These are phyloP conservation scores for Chrysina gloriosa DNA, from an alignment of 2,888 invertebrate species.

Conservation along the genomic window DNA sequence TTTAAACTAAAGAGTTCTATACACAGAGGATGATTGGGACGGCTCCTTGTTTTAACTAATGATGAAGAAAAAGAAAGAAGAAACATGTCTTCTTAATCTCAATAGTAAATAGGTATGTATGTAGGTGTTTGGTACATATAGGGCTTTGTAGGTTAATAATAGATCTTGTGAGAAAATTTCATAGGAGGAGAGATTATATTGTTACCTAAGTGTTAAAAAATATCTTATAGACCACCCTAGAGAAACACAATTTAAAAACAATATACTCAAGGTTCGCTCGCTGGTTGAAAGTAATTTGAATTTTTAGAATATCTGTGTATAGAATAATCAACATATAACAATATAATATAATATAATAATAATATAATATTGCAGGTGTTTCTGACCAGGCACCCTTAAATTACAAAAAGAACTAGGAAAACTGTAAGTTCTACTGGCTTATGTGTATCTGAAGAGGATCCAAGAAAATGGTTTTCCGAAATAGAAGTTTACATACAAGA, in stretches of 20 bases:
- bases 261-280: conserved; percentile 43
- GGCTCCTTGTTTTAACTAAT: not conserved
- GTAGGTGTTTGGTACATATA: not conserved
- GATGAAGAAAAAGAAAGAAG: conserved; percentile 1
- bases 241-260: conserved; percentile 39
- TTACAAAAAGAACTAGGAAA: conserved; percentile 50
- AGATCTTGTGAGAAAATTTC: conserved; percentile 9
- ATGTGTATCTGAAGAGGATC: conserved; percentile 53
- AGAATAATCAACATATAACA: conserved; percentile 10
- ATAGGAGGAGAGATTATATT: conserved; percentile 39
- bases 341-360: too few species aligned
- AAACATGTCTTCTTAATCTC: too few species aligned
- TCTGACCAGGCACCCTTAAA: conserved; percentile 52
- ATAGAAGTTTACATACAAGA: conserved; percentile 45
- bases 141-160: not conserved
- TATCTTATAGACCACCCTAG: not conserved
- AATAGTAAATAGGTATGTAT: not conserved
- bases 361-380: too few species aligned
- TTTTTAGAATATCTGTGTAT: not conserved
- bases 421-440: conserved; percentile 53
- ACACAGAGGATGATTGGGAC: not conserved
- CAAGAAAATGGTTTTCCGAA: conserved; percentile 54
- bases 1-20: conserved; percentile 12
- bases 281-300: conserved; percentile 44
- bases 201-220: not conserved